phyloP scores from a whole-genome alignment of 2,797 vertebrate genomes.

The Moxostoma hubbsi region DNA sequence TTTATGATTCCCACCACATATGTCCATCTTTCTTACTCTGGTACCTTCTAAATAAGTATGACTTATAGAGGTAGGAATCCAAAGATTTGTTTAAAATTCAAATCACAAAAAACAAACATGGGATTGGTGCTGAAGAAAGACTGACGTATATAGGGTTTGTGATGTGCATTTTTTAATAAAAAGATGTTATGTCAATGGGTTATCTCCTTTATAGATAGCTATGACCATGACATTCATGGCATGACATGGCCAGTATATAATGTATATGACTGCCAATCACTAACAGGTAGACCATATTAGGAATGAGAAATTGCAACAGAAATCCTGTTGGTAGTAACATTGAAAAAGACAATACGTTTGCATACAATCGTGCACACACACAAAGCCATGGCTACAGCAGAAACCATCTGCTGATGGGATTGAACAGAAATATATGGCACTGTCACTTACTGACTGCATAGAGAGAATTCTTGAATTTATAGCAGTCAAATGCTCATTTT shows the following conservation, averaged over 20 bases:
- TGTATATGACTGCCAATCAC: conserved; percentile 25
- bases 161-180: neutral
- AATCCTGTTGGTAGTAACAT: neutral
- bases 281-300: conserved; percentile 14
- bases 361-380: neutral
- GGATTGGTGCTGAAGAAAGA: neutral
- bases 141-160: neutral
- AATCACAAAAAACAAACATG: neutral
- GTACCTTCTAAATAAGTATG: neutral
- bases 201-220: conserved; percentile 36
- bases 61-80: neutral
- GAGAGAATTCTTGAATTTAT: conserved; percentile 19
- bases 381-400: neutral
- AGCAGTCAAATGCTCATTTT: conserved; percentile 29
- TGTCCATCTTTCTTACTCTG: neutral
- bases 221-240: conserved; percentile 40
- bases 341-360: conserved; percentile 5
- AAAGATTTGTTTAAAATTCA: neutral
- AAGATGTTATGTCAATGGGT: neutral
- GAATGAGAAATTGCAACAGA: too few species aligned
- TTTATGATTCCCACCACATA: too few species aligned
- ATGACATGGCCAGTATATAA: conserved; percentile 17
- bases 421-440: conserved; percentile 36
- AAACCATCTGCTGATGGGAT: conserved; percentile 37
- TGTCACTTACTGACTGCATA: conserved; percentile 40